phyloP scores from a whole-genome alignment of 2,797 vertebrate species.

The Percopsis omiscomaycus region DNA sequence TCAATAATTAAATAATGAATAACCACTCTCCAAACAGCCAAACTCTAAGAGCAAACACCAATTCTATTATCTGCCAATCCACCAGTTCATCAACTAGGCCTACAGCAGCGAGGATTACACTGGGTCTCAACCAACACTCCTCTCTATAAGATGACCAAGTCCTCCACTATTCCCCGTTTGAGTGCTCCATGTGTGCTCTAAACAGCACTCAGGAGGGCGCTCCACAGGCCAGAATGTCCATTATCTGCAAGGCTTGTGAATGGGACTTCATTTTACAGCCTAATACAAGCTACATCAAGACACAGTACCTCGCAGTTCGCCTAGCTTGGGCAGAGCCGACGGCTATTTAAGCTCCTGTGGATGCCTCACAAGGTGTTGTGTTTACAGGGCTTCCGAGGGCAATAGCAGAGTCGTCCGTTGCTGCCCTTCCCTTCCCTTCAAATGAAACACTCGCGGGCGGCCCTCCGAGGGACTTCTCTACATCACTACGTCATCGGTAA shows the following conservation, averaged over 20 bases:
- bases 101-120: no score
- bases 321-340: conserved; percentile 40
- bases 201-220: conserved; percentile 59
- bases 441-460: conserved; percentile 51
- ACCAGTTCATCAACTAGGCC: no score
- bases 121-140: no score
- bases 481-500: conserved; percentile 57
- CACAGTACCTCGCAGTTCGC: conserved; percentile 42
- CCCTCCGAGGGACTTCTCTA: conserved; percentile 50
- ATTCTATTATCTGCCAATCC: no score
- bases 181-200: conserved; percentile 43
- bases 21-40: not conserved
- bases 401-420: conserved; percentile 54
- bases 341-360: conserved; percentile 45
- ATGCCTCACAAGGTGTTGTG: conserved; percentile 48
- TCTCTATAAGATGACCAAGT: conserved; percentile 17
- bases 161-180: conserved; percentile 52
- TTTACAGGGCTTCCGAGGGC: conserved; percentile 56
- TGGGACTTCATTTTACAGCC: conserved; percentile 67
- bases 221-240: conserved; percentile 66
- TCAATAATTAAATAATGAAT: conserved; percentile 32
- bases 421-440: conserved; percentile 50
- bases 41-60: no score
- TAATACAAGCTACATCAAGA: conserved; percentile 62
- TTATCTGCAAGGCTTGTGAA: conserved; percentile 65